These are phyloP conservation scores for Perdix hodgsoniae DNA, from an alignment of 2,797 vertebrate genomes.

Conservation along the genomic window DNA sequence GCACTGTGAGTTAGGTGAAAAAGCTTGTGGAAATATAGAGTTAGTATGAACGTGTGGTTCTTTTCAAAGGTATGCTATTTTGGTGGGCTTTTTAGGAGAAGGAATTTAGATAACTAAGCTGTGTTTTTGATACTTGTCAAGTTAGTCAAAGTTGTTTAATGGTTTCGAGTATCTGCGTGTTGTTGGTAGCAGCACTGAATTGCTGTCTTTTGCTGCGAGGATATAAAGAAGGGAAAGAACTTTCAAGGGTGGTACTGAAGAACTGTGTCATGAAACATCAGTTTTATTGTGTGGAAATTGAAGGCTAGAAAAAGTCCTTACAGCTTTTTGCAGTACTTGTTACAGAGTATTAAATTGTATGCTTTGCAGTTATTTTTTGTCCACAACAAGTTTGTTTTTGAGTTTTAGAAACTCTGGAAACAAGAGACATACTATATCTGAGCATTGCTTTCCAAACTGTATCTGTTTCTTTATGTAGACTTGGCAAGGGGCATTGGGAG, in stretches of 20 bases:
- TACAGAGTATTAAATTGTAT: background rate
- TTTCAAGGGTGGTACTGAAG: background rate
- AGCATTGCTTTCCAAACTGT: background rate
- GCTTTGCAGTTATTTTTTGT: background rate
- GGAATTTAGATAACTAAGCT: background rate
- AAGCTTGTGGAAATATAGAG: background rate
- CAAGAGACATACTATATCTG: background rate
- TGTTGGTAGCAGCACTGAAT: background rate
- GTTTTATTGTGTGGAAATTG: background rate
- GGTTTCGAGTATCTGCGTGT: background rate
- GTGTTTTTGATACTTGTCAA: conserved; percentile 17
- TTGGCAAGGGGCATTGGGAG: background rate
- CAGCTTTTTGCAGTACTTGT: background rate
- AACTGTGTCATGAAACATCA: background rate
- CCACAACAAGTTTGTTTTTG: background rate
- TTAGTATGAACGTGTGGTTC: conserved; percentile 6
- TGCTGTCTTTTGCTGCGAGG: background rate
- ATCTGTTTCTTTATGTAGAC: background rate
- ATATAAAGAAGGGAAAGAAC: background rate
- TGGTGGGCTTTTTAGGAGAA: background rate
- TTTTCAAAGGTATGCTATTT: background rate
- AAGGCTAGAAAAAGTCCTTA: background rate
- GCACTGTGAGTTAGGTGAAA: conserved; percentile 4
- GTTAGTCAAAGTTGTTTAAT: background rate
- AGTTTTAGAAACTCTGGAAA: background rate